Base-by-base conservation (phyloP, 2,113 vertebrate genomes). In the Plectropomus leopardus region DNA sequence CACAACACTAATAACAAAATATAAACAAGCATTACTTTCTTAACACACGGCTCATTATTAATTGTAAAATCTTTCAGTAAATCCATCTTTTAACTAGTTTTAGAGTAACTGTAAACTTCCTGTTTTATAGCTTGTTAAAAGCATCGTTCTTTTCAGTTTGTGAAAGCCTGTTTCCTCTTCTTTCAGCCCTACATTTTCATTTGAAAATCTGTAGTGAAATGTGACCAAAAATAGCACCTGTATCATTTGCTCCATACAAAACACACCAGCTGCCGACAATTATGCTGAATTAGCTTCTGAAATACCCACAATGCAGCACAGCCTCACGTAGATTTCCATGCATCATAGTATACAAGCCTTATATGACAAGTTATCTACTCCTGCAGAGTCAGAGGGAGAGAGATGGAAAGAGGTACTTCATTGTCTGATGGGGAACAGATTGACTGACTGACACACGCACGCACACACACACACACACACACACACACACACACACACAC, bases 391-490 rank as follows among this genome's bases (percentile, higher is more conserved):
- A 15, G 47, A 40, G 9, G n/a, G 14, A 61, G 19, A 67, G 26
- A 34, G 53, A 32, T 10, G 48, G 5, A 51, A 15, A n/a, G 4
- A 4, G 5, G 6, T 30, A n/a, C 50, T 69, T 86, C 26, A 69
- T 51, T 15, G 59, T 54, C 84, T 82, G 84, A 73, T 4, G 50
- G 69, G 36, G 26, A 53, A 55, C 61, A 58, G 72, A 67, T 68
- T 51, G 63, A 73, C 73, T 59, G 24, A 51, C 72, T 44, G 7
- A 58, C 68, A 63, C 83, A 72, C 59, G 66, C 26, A 50, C 47
- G 57, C 19, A 1, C 57, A 36, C 28, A 19, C 15, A 24, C 55
- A 61, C 45, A 73, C 32, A 53, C 24, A 28, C n/a, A 51, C 32
- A 54, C 47, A 42, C 10, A 42, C n/a, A 61, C 44, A 32, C 32